Percentiles rank a stretch among this genome's conserved stretches.
These are phyloP conservation scores for Abscondita cerata DNA, from an alignment of 2,888 invertebrate species.

Conservation along the genomic window DNA sequence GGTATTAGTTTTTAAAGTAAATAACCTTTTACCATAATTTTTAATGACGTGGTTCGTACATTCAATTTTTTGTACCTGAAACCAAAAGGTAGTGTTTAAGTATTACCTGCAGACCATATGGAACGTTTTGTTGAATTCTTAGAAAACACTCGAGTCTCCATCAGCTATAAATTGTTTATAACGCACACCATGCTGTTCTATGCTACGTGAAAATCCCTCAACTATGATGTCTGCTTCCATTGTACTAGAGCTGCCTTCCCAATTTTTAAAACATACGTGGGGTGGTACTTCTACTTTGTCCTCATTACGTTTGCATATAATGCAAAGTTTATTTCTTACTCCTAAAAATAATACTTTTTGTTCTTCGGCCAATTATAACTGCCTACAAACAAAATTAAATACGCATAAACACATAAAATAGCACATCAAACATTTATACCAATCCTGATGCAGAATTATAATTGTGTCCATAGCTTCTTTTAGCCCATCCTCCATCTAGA, in stretches of 20 bases:
- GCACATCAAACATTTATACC: neutral
- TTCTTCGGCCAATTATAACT: neutral
- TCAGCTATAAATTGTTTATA: constrained; percentile 16
- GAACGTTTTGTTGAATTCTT: constrained; percentile 8
- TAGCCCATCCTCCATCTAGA: no score
- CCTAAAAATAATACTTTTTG: no score
- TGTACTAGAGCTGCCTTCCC: neutral
- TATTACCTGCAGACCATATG: neutral
- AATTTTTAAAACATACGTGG: no score
- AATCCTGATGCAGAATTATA: constrained; percentile 7
- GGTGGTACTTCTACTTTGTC: neutral
- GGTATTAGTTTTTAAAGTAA: constrained; percentile 6
- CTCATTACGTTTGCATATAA: no score
- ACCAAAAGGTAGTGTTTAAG: neutral
- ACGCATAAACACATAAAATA: neutral
- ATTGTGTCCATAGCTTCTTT: no score
- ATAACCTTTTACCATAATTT: constrained; percentile 11
- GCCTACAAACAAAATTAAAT: neutral
- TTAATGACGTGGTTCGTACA: constrained; percentile 13
- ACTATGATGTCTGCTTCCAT: constrained; percentile 12
- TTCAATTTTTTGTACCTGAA: constrained; percentile 8
- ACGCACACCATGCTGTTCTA: neutral
- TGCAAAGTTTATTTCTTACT: neutral
- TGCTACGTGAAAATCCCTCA: constrained; percentile 1
- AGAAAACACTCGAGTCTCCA: neutral